Base-by-base conservation (phyloP, 53 echinoderm and acorn worm genomes). In the Echinarachnius parma region DNA sequence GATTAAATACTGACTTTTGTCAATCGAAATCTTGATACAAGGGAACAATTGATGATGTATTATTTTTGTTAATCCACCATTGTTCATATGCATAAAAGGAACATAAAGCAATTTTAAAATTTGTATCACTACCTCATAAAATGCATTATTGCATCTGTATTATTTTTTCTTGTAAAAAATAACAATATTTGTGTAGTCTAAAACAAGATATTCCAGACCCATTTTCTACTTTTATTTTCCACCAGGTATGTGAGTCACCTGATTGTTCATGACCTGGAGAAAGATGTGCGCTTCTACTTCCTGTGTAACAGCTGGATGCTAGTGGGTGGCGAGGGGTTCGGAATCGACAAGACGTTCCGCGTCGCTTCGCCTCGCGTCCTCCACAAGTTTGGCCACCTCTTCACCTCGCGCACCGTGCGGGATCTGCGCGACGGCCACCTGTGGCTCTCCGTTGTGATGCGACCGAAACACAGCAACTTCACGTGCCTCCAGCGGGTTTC, bases 371-470 rank as follows among this genome's bases (percentile, higher is more conserved):
- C 60, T 5, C 78, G 81, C 16, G 58, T 89, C 21, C 62, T 89
- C 46, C 33, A 30, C 46, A 52, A 77, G 28, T 86, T 93, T 36
- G 48, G 78, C n/a, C 86, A 83, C 74, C 67, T 89, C 30, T 93
- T 93, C 70, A 48, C 80, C 28, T n/a, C 80, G 2, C 58, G 77
- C 45, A 83, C 89, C 28, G 42, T 86, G 10, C 53, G 72, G 30
- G 93, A 86, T 49, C 68, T 93, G 14, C 89, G 77, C 11, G 93
- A 93, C 35, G 89, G 86, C 27, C 93, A 93, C 53, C 86, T 93
- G 25, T 93, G 93, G 93, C 78, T 93, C 61, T 93, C 93, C 8
- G 83, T 93, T 20, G 60, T 89, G 24, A 63, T 60, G 49, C 80
- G 89, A n/a, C 93, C 89, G 3, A 76, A 86, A 9, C 60, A 83